Evolutionary conservation across 2,113 vertebrate species (phyloP).

Genomic region (Sitta europaea): DNA sequence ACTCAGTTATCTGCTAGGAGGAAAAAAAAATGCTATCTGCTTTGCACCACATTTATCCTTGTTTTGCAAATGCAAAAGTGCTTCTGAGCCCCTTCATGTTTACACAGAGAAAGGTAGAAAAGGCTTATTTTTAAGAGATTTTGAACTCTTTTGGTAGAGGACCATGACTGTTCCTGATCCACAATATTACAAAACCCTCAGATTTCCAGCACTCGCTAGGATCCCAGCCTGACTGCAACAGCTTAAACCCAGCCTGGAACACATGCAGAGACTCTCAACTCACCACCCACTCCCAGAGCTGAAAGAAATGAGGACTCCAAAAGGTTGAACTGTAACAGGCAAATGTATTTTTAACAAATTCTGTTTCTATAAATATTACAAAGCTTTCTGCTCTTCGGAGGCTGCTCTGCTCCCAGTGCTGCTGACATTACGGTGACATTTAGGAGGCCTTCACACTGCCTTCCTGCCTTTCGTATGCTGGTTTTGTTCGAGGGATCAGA

Average conservation of each 20-base stretch:
- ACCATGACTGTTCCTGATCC: not conserved
- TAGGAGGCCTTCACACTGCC: conserved; percentile 58
- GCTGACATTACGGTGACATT: conserved; percentile 71
- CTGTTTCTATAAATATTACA: conserved; percentile 72
- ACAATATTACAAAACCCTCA: not conserved
- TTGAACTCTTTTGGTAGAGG: rapidly evolving
- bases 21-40: not conserved
- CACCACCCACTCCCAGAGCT: not conserved
- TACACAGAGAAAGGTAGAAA: rapidly evolving
- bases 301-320: conserved; percentile 10
- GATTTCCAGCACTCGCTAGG: not conserved
- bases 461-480: conserved; percentile 53
- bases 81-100: not conserved
- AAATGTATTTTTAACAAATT: conserved; percentile 67
- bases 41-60: not conserved
- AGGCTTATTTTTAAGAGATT: not conserved
- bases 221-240: not conserved
- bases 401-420: conserved; percentile 48
- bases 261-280: not conserved
- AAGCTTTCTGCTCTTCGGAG: conserved; percentile 61
- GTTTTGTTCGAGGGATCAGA: conserved; percentile 68
- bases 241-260: not conserved
- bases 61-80: not conserved
- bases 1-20: rapidly evolving
- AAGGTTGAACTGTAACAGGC: conserved; percentile 50